phyloP scores from a whole-genome alignment of 2,797 vertebrate genomes.

The Melopsittacus undulatus region DNA sequence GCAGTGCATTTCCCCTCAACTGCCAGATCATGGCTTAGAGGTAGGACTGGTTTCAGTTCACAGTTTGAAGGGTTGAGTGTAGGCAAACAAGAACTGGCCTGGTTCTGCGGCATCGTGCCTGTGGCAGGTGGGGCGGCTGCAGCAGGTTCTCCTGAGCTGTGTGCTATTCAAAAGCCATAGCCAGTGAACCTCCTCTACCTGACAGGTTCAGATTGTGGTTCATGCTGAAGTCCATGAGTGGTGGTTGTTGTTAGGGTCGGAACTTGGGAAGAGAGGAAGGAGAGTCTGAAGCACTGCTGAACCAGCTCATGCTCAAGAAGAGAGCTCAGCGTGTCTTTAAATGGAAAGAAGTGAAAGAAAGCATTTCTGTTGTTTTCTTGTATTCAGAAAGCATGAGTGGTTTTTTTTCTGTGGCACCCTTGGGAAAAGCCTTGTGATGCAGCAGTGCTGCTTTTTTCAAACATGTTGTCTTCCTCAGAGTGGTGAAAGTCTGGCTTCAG shows the following conservation, averaged over 20 bases:
- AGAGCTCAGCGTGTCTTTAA: neutral
- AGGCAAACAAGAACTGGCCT: neutral
- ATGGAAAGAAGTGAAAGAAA: neutral
- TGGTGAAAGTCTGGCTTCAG: neutral
- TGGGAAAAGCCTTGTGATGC: neutral
- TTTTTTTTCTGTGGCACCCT: neutral
- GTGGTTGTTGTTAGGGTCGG: neutral
- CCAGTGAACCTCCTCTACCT: neutral
- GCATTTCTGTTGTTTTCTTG: neutral
- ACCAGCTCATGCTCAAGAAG: neutral
- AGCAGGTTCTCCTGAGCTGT: neutral
- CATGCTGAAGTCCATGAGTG: accelerated
- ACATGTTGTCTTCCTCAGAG: neutral
- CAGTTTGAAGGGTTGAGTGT: neutral
- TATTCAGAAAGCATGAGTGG: neutral
- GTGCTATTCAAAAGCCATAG: neutral
- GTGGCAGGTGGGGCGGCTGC: neutral
- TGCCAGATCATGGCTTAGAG: neutral
- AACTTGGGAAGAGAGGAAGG: neutral
- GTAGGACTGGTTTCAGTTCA: neutral
- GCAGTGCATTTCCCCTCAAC: neutral
- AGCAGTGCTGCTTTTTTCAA: neutral
- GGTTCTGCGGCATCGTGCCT: neutral
- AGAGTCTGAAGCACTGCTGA: neutral
- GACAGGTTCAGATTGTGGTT: neutral